phyloP scores from a whole-genome alignment of 2,888 invertebrate genomes.

The Drosophila trichaetosa region DNA sequence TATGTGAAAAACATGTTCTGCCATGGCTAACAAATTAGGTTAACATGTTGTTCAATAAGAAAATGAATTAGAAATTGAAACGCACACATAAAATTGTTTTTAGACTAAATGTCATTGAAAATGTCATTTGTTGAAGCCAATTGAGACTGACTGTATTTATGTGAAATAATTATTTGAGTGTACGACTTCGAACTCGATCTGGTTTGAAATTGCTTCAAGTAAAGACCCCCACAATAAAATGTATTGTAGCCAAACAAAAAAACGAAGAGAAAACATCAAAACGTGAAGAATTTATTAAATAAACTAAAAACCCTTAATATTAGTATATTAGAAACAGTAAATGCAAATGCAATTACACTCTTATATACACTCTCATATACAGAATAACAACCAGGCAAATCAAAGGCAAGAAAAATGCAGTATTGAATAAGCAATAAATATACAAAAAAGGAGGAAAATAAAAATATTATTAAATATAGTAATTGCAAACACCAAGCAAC shows the following conservation, averaged over 20 bases:
- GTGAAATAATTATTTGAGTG: slow-evolving; percentile 65
- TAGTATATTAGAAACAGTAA: slow-evolving; percentile 60
- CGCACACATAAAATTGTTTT: slow-evolving; percentile 73
- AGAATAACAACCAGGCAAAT: slow-evolving; percentile 26
- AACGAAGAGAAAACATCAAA: slow-evolving; percentile 4
- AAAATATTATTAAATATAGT: slow-evolving; percentile 59
- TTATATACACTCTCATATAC: slow-evolving; percentile 43
- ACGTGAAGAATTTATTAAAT: slow-evolving; percentile 60
- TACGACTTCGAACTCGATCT: slow-evolving; percentile 40
- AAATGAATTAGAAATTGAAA: slow-evolving; percentile 21
- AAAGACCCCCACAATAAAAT: slow-evolving; percentile 49
- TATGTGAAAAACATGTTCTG: not conserved
- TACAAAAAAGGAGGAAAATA: slow-evolving; percentile 25
- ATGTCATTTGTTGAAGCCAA: slow-evolving; percentile 77
- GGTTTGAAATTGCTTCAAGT: slow-evolving; percentile 63
- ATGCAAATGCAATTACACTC: slow-evolving; percentile 45
- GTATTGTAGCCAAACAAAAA: slow-evolving; percentile 26
- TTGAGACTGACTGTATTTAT: slow-evolving; percentile 80
- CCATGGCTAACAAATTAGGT: slow-evolving; percentile 19
- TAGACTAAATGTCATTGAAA: slow-evolving; percentile 74
- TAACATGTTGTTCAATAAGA: slow-evolving; percentile 25
- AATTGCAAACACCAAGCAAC: slow-evolving; percentile 67
- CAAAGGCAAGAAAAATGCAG: slow-evolving; percentile 22
- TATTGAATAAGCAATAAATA: slow-evolving; percentile 66
- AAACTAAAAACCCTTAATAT: slow-evolving; percentile 50